phyloP scores from a whole-genome alignment of 2,797 vertebrate genomes.

The Silurus aristotelis region DNA sequence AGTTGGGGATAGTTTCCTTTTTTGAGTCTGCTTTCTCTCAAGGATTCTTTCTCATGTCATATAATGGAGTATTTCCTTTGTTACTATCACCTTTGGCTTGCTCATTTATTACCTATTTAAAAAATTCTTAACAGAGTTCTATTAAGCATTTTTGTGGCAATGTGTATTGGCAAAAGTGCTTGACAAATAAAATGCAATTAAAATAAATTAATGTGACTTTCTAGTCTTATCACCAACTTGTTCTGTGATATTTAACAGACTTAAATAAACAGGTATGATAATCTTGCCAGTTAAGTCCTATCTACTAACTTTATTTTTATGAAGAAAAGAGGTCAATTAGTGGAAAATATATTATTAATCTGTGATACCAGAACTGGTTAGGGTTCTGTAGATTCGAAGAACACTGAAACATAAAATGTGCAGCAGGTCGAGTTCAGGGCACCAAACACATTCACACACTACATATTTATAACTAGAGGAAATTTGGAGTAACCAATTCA shows the following conservation, averaged over 20 bases:
- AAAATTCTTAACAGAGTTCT: not conserved
- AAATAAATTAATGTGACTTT: not conserved
- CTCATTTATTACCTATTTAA: not conserved
- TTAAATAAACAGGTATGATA: not conserved
- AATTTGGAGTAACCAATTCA: not conserved
- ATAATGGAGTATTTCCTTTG: not conserved
- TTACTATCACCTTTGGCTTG: not conserved
- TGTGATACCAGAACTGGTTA: not conserved
- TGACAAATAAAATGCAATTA: not conserved
- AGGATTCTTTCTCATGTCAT: not conserved
- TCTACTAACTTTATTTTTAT: not conserved
- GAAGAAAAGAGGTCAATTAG: not conserved
- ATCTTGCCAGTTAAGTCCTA: not conserved
- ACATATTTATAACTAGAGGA: not conserved
- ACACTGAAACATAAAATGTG: not conserved
- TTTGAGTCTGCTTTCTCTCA: not conserved
- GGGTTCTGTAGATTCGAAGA: not conserved
- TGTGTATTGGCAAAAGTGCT: not conserved
- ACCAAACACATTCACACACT: not conserved
- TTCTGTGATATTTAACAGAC: not conserved
- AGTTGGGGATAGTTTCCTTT: not conserved
- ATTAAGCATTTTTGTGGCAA: not conserved
- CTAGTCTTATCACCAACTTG: not conserved
- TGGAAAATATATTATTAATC: not conserved
- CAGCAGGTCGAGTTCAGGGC: not conserved